Base-by-base conservation (phyloP, 2,113 vertebrate genomes). In the Hydropotes inermis region DNA sequence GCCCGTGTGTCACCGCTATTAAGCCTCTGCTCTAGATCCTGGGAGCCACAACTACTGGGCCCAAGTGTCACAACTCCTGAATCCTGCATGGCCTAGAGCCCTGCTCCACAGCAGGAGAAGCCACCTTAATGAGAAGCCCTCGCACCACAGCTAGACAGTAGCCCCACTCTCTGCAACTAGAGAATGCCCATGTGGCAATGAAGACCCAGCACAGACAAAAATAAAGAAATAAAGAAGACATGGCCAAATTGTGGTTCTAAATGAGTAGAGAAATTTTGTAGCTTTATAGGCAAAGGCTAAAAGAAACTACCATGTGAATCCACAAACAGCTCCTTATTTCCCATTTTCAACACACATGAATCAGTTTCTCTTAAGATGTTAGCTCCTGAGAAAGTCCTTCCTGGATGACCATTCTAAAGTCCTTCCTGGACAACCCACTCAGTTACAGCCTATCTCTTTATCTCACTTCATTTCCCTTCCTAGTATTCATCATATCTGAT, bases 41-140 rank as follows among this genome's bases (percentile, higher is more conserved):
- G 23, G 36, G 36, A 43, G 36, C 70, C 12, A 7, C 36, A 74
- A 14, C 23, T 14, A 3, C 70, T 74, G 36, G 39, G 67, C 36
- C 21, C 21, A 39, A 74, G 36, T 6, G 5, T 25, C 0, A 0
- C 36, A 39, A 0, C 21, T 74, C 12, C 21, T 74, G n/a, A 76
- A 25, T 43, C 70, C 36, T 43, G 36, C 21, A 25, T 27, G 23
- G 36, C 36, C 70, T 14, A 25, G 36, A 74, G 21, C 23, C 70
- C 1, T 43, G 70, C 70, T 43, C 70, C 70, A 43, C 6, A 10
- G 8, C 57, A 27, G 23, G 39, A 43, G 36, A 43, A 76, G 21
- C 23, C 70, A 43, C 21, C 36, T 76, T 25, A 76, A 43, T 14
- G 19, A 43, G 12, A 76, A 7, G 70, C 39, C 23, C 12, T 39